Evolutionary conservation across 2,113 vertebrate species (phyloP).

Genomic region (Plestiodon gilberti): DNA sequence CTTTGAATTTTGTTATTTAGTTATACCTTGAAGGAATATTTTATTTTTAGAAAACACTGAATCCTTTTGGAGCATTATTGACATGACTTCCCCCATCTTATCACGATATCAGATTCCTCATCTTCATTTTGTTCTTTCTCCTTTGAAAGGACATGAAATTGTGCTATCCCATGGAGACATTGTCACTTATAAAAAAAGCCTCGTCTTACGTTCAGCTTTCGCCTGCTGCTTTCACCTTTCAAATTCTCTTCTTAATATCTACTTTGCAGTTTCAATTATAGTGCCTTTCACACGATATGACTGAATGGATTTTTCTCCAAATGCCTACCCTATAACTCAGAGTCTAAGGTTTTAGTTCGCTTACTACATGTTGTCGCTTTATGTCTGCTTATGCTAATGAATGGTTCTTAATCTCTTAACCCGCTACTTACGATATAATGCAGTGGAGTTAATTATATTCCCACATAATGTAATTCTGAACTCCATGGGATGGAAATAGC

Average conservation of each 20-base stretch:
- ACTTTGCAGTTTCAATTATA: conserved; percentile 65
- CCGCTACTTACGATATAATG: conserved; percentile 66
- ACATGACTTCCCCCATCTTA: background rate
- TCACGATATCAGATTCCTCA: conserved; percentile 8
- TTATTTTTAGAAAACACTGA: background rate
- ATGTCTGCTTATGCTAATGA: conserved; percentile 68
- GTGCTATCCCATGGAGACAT: rapidly evolving
- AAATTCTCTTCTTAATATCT: conserved; percentile 56
- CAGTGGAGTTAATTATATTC: conserved; percentile 74
- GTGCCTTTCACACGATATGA: conserved; percentile 33
- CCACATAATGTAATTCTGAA: conserved; percentile 72
- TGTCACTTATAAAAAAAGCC: background rate
- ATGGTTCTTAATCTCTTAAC: conserved; percentile 62
- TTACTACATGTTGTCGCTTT: conserved; percentile 45
- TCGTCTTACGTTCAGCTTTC: conserved; percentile 32
- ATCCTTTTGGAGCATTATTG: background rate
- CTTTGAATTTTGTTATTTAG: background rate
- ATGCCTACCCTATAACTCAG: conserved; percentile 31
- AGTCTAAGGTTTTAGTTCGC: conserved; percentile 56
- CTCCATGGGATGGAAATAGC: conserved; percentile 63
- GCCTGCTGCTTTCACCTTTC: conserved; percentile 35
- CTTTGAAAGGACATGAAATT: conserved; percentile 28
- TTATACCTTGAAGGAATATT: background rate
- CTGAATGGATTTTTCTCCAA: conserved; percentile 45
- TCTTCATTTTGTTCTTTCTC: conserved; percentile 23